Conservation (phyloP, 2,888 invertebrate species). For the Dasysyrphus tricinctus region DNA sequence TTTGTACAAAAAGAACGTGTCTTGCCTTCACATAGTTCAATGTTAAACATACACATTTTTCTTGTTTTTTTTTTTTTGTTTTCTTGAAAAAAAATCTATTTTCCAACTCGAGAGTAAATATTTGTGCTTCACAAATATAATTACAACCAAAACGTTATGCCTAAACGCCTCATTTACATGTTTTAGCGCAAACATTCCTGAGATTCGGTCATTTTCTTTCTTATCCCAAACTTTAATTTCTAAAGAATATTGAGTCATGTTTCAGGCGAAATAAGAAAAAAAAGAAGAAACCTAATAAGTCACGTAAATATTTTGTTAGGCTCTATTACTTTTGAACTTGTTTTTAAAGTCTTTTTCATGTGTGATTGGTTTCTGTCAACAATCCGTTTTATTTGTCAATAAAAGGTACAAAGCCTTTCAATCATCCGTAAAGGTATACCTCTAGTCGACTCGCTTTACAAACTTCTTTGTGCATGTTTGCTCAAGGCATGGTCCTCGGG, state of each 20-base stretch:
- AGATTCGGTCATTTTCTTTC: constrained; percentile 45
- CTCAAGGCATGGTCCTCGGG: constrained; percentile 40
- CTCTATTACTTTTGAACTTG: constrained; percentile 20
- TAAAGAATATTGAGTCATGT: constrained; percentile 30
- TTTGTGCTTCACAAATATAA: constrained; percentile 53
- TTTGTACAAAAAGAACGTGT: constrained; percentile 48
- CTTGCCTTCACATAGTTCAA: constrained; percentile 37
- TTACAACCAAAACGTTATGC: constrained; percentile 55
- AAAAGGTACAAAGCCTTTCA: constrained; percentile 65
- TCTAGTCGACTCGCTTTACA: not conserved
- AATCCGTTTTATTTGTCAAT: constrained; percentile 71
- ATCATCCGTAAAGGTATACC: constrained; percentile 32
- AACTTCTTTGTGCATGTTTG: constrained; percentile 31
- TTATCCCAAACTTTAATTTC: constrained; percentile 25
- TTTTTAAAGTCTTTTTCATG: constrained; percentile 60
- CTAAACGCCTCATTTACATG: constrained; percentile 74
- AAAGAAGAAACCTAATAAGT: constrained; percentile 58
- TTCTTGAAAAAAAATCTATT: not conserved
- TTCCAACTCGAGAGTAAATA: constrained; percentile 35
- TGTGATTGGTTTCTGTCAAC: constrained; percentile 73
- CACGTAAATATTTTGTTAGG: constrained; percentile 56
- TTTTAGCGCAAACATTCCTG: constrained; percentile 65
- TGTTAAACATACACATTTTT: constrained; percentile 36
- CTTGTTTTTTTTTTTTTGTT: constrained; percentile 6
- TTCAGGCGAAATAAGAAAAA: constrained; percentile 29